These are phyloP conservation scores for Acanthosepion lycidas DNA, from an alignment of 2,888 invertebrate genomes.

Conservation along the genomic window DNA sequence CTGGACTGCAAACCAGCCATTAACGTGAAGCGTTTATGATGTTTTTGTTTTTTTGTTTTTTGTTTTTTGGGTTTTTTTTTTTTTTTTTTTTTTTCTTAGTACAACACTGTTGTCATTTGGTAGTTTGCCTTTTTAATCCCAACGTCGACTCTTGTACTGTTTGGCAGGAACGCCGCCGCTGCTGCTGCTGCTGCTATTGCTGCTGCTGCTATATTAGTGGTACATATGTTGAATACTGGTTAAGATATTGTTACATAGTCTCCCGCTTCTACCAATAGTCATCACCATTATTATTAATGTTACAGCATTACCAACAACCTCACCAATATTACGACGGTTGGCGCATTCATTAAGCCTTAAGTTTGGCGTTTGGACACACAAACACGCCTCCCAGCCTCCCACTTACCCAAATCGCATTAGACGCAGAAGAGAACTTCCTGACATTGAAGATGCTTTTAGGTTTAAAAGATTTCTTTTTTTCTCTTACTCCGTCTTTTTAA, in stretches of 20 bases:
- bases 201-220: not conserved
- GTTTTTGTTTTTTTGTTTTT: not conserved
- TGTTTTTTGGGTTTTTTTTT: not conserved
- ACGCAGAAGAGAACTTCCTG: not conserved
- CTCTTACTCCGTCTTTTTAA: too few species aligned
- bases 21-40: not conserved
- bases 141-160: not conserved
- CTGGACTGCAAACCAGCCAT: not conserved
- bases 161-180: not conserved
- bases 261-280: not conserved
- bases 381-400: not conserved
- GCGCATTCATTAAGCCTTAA: too few species aligned
- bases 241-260: not conserved
- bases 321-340: not conserved
- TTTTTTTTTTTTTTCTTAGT: not conserved
- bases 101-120: not conserved
- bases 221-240: not conserved
- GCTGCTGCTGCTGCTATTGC: conserved; percentile 15
- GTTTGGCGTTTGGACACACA: too few species aligned
- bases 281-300: not conserved
- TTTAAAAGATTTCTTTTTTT: too few species aligned
- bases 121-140: not conserved
- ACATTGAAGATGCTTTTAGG: not conserved
- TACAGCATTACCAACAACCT: not conserved
- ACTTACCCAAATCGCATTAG: not conserved